Evolutionary conservation across 2,797 vertebrate genomes (phyloP).

Genomic region (Yasuhikotakia modesta): DNA sequence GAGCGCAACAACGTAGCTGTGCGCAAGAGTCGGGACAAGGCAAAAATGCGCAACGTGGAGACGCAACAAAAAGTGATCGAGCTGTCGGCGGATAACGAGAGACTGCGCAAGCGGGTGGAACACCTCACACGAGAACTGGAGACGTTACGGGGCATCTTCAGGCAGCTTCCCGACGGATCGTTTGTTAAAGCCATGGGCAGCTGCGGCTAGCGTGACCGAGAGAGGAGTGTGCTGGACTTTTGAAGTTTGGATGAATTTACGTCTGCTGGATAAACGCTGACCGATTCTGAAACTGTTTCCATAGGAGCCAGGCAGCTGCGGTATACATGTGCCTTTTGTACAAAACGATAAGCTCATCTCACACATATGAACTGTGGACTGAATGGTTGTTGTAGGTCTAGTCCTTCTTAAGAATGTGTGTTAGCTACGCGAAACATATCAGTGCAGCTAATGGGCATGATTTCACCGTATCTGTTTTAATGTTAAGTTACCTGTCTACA

Average conservation of each 20-base stretch:
- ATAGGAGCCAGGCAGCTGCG: slow-evolving; percentile 71
- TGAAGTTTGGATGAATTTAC: slow-evolving; percentile 40
- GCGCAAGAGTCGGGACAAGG: slow-evolving; percentile 97
- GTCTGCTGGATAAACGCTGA: slow-evolving; percentile 60
- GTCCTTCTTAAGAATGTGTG: slow-evolving; percentile 64
- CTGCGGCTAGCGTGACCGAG: slow-evolving; percentile 74
- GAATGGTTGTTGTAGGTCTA: slow-evolving; percentile 59
- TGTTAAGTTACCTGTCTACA: slow-evolving; percentile 55
- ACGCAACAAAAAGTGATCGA: slow-evolving; percentile 97
- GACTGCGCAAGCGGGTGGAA: slow-evolving; percentile 92
- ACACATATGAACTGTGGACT: slow-evolving; percentile 61
- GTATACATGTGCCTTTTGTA: slow-evolving; percentile 74
- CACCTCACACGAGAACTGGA: slow-evolving; percentile 94
- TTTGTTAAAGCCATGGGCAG: slow-evolving; percentile 91
- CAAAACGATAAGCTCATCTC: slow-evolving; percentile 72
- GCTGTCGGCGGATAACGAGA: slow-evolving; percentile 90
- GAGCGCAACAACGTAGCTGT: slow-evolving; percentile 98
- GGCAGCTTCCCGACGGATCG: slow-evolving; percentile 92
- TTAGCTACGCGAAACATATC: slow-evolving; percentile 64
- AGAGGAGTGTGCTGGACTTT: slow-evolving; percentile 45
- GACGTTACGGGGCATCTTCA: slow-evolving; percentile 93
- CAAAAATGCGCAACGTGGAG: slow-evolving; percentile 95
- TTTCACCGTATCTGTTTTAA: slow-evolving; percentile 48
- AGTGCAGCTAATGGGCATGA: slow-evolving; percentile 73
- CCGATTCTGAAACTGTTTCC: slow-evolving; percentile 55